Evolutionary conservation across 2,797 vertebrate species (phyloP).

Genomic region (Lithobates pipiens): DNA sequence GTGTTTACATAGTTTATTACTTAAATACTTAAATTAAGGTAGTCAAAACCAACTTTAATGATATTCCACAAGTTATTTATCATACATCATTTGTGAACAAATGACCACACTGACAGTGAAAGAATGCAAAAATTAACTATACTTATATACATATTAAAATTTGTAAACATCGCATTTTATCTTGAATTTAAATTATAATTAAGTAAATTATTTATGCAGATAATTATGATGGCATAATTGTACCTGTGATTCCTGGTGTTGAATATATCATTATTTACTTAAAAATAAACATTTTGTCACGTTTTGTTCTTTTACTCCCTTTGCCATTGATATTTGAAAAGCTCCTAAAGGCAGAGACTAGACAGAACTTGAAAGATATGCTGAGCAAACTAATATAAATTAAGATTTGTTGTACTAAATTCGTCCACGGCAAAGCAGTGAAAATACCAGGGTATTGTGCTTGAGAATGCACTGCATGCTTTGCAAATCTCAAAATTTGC

Average conservation of each 20-base stretch:
- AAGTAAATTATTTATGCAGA: constrained; percentile 14
- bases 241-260: constrained; percentile 4
- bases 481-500: constrained; percentile 6
- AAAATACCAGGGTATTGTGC: constrained; percentile 3
- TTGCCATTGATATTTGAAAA: constrained; percentile 23
- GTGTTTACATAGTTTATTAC: not conserved
- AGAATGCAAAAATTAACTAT: constrained; percentile 30
- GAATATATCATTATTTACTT: constrained; percentile 5
- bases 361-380: constrained; percentile 38
- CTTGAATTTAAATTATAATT: constrained; percentile 31
- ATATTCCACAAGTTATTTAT: not conserved
- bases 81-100: constrained; percentile 29
- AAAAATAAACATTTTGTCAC: constrained; percentile 18
- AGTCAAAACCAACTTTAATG: constrained; percentile 18
- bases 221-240: constrained; percentile 3
- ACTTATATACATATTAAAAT: constrained; percentile 53
- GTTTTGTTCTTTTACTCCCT: constrained; percentile 13
- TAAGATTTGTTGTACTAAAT: constrained; percentile 17
- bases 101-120: constrained; percentile 40
- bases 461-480: not conserved
- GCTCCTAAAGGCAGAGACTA: constrained; percentile 9
- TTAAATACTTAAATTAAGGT: not conserved
- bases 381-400: constrained; percentile 37
- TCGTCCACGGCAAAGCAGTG: constrained; percentile 24
- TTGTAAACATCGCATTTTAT: constrained; percentile 49